A percentile compares a stretch with the other conserved stretches of the same genome.
Evolutionary conservation across 2,888 invertebrate genomes (phyloP).

Genomic region (Branchipolynoe longqiensis): DNA sequence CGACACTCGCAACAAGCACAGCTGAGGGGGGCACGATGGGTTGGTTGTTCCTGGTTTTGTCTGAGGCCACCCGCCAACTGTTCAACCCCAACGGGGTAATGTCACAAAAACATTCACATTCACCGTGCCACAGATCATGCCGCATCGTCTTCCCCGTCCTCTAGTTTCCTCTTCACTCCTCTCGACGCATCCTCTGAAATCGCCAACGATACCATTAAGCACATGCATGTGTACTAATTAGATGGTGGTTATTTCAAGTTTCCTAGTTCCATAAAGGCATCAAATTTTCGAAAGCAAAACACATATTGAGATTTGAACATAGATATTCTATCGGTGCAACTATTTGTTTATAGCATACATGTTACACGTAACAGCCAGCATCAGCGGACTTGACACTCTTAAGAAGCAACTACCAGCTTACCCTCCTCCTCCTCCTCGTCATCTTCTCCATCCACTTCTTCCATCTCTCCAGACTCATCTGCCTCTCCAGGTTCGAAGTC

Average conservation of each 20-base stretch:
- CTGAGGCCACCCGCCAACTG: slow-evolving; percentile 31
- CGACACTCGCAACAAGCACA: background rate
- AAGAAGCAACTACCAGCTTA: too few relatives aligned
- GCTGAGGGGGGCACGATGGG: slow-evolving; percentile 23
- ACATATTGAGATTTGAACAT: too few relatives aligned
- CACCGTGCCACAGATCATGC: slow-evolving; percentile 16
- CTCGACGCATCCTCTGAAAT: slow-evolving; percentile 41
- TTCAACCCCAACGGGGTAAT: slow-evolving; percentile 32
- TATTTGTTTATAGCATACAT: background rate
- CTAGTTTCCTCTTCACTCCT: slow-evolving; percentile 65
- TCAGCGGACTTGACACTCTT: too few relatives aligned
- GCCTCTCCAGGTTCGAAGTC: slow-evolving; percentile 67
- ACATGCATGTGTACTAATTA: too few relatives aligned
- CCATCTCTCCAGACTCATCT: slow-evolving; percentile 66
- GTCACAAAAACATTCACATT: slow-evolving; percentile 51
- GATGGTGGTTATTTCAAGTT: too few relatives aligned
- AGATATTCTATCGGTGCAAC: too few relatives aligned
- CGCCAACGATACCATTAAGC: too few relatives aligned
- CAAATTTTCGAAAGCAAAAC: too few relatives aligned
- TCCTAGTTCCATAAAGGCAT: too few relatives aligned
- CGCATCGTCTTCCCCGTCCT: slow-evolving; percentile 63
- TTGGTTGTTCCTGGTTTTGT: slow-evolving; percentile 47
- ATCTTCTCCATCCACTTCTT: slow-evolving; percentile 63
- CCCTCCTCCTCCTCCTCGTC: slow-evolving; percentile 59
- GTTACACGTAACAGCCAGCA: too few relatives aligned